Conservation (phyloP, 2,113 vertebrate species). For the Hippocampus mohnikei region DNA sequence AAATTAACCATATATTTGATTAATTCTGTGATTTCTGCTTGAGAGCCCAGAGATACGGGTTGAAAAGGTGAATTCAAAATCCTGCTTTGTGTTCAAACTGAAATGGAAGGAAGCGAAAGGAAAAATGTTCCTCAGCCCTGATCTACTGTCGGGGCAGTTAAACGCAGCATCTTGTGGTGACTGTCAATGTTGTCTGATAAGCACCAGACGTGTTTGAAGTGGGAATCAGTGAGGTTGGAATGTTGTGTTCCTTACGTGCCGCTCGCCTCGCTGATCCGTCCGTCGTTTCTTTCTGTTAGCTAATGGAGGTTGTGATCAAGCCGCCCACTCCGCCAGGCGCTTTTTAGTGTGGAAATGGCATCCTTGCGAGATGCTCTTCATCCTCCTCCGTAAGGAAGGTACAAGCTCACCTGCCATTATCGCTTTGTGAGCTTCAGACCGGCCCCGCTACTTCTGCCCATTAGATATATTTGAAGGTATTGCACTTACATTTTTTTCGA, state of each 20-base stretch:
- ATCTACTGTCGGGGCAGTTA: not conserved
- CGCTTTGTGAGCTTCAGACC: conserved; percentile 16
- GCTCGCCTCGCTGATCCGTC: conserved; percentile 14
- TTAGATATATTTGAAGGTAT: conserved; percentile 36
- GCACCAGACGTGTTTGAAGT: conserved; percentile 16
- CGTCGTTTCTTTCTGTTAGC: conserved; percentile 36
- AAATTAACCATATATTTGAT: too few relatives aligned
- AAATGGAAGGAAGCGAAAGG: not conserved
- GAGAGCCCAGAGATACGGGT: not conserved
- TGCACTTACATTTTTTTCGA: conserved; percentile 28
- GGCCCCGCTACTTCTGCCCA: conserved; percentile 30
- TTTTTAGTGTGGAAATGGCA: conserved; percentile 59
- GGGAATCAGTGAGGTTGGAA: conserved; percentile 14
- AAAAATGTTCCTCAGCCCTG: not conserved
- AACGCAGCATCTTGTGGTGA: not conserved
- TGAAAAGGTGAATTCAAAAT: not conserved
- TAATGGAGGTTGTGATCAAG: conserved; percentile 55
- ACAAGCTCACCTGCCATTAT: conserved; percentile 39
- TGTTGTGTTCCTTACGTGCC: conserved; percentile 11
- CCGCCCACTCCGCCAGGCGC: conserved; percentile 53
- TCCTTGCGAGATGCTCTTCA: conserved; percentile 50
- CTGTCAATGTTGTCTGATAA: not conserved
- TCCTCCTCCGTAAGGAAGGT: conserved; percentile 25
- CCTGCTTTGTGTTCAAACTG: not conserved
- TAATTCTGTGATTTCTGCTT: too few relatives aligned